Evolutionary conservation across 2,113 vertebrate genomes (phyloP), one percentile per base, ranked within the genome.

Genomic region (Phoxinus phoxinus): DNA sequence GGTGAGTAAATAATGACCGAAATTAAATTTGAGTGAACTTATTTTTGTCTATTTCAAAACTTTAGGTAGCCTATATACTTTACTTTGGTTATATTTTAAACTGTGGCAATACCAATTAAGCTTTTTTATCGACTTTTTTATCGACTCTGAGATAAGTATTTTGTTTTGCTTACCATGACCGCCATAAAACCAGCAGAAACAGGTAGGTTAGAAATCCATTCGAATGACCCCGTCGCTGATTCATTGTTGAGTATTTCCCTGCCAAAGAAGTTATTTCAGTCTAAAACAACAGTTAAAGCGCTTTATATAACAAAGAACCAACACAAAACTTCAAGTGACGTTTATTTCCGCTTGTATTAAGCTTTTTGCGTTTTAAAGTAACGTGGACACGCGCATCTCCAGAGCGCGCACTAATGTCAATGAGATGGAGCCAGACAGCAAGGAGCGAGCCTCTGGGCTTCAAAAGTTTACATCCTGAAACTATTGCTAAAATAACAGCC

Each of bases 151-250:
- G 48, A 51, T 17, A 5, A 51, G 13, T 56, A 6, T 56, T 56
- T 56, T 37, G 2, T 81, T 85, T n/a, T 65, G 89, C 92, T 91
- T 77, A 92, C 93, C 92, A 23, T 27, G 84, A 71, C 27, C 90
- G 88, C 87, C 87, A 91, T 79, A 91, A 27, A 4, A 83, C 79
- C 76, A 89, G 59, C 78, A 91, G 37, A 71, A 37, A 89, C 13
- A 92, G 25, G 86, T 89, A 61, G 13, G 87, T 21, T 4, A 87
- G 27, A 53, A 88, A 56, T 59, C 53, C 61, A 58, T 67, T 25
- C 9, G 61, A 83, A 32, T 77, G 81, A 81, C 87, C 44, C 88
- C 87, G 79, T 51, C 25, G 87, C 85, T 84, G 77, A 74, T 48
- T 84, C 93, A 94, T 94, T 0, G 84, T 90, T 86, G 81, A 84